These are phyloP conservation scores for Pseudotriccus pelzelni DNA, from an alignment of 2,797 vertebrate genomes.

Conservation along the genomic window DNA sequence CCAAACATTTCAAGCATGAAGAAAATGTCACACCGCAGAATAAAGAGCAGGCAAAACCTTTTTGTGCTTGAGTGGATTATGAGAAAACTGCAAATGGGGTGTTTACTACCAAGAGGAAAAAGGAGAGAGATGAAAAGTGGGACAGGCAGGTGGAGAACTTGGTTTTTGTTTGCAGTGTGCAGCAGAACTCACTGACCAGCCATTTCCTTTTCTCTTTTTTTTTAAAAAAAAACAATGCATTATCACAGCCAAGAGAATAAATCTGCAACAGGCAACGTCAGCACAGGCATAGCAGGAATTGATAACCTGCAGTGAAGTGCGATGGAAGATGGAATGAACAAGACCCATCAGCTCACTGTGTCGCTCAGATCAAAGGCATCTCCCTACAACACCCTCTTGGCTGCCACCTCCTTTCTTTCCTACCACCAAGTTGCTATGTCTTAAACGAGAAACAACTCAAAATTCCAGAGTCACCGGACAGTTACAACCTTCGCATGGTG, in stretches of 20 bases:
- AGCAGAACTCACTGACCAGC: background rate
- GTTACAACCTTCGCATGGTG: background rate
- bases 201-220: background rate
- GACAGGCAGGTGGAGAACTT: background rate
- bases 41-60: conserved; percentile 16
- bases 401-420: background rate
- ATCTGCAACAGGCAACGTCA: background rate
- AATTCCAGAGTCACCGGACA: background rate
- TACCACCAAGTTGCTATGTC: background rate
- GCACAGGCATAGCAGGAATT: background rate
- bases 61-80: conserved; percentile 16
- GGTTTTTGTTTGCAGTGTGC: background rate
- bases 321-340: background rate
- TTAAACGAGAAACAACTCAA: background rate
- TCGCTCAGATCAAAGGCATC: background rate
- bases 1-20: conserved; percentile 32
- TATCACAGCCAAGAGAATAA: background rate
- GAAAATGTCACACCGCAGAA: conserved; percentile 18
- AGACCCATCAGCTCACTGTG: background rate
- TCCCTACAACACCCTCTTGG: background rate
- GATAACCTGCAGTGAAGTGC: background rate
- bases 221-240: background rate
- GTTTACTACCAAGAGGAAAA: background rate
- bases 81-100: conserved; percentile 8
- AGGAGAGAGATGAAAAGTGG: background rate